phyloP scores from a whole-genome alignment of 1,140 invertebrate genomes.

The Drosophila ohnishii region DNA sequence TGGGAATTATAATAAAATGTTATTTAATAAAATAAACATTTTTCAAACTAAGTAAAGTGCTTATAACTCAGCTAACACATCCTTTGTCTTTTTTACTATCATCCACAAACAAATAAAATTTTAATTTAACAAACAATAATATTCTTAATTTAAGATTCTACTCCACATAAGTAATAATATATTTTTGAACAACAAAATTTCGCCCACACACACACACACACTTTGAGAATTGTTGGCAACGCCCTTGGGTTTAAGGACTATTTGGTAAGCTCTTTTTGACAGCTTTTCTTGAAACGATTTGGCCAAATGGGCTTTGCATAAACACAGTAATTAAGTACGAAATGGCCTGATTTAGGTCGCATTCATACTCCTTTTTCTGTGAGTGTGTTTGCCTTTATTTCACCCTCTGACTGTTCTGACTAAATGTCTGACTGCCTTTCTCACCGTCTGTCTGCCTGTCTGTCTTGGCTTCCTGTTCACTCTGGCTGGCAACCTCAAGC shows the following conservation, averaged over 20 bases:
- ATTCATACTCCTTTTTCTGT: conserved; percentile 17
- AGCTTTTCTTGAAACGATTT: conserved; percentile 18
- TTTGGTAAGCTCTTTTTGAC: conserved; percentile 13
- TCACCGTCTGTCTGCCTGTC: conserved; percentile 6
- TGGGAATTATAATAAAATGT: too few relatives aligned
- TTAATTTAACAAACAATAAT: background rate
- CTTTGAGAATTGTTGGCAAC: background rate
- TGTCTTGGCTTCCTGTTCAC: conserved; percentile 25
- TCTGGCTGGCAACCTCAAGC: conserved; percentile 65
- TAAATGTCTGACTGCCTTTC: conserved; percentile 17
- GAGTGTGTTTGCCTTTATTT: conserved; percentile 20
- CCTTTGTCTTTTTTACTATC: too few relatives aligned
- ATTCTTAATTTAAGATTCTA: background rate
- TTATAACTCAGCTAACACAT: too few relatives aligned
- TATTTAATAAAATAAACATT: background rate
- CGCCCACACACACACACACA: background rate
- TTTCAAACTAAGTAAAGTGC: too few relatives aligned
- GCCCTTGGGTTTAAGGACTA: conserved; percentile 16
- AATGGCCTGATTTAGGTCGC: conserved; percentile 16
- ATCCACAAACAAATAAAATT: background rate
- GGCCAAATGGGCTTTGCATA: conserved; percentile 19
- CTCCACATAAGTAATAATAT: background rate
- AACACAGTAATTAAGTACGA: conserved; percentile 18
- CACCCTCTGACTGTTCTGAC: conserved; percentile 12
- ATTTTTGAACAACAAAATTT: background rate